Conservation (phyloP, 2,797 vertebrate genomes). For the Loris lydekkerianus region DNA sequence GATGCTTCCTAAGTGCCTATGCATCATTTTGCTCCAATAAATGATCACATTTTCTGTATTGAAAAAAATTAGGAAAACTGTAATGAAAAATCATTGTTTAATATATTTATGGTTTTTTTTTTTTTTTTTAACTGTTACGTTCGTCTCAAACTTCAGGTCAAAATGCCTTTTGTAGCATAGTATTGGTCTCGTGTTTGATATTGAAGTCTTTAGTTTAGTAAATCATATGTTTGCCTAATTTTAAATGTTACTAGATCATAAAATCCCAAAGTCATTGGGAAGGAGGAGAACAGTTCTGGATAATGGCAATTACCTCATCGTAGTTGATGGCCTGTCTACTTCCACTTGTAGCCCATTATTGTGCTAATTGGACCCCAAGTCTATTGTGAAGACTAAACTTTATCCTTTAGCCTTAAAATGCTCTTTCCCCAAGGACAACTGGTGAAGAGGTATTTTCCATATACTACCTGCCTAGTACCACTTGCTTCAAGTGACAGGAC, state of each 20-base stretch:
- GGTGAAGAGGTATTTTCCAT: not conserved
- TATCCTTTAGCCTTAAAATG: not conserved
- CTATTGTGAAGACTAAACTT: not conserved
- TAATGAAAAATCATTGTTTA: not conserved
- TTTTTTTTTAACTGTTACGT: not conserved
- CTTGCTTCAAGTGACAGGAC: constrained; percentile 62
- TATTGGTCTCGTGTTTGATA: not conserved
- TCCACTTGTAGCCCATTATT: not conserved
- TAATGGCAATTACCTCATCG: not conserved
- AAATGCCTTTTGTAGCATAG: not conserved
- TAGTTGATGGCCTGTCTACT: not conserved
- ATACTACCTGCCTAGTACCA: constrained; percentile 35
- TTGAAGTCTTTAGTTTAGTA: not conserved
- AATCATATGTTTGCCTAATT: not conserved
- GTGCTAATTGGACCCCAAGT: not conserved
- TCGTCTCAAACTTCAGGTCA: not conserved
- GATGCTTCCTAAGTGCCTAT: not conserved
- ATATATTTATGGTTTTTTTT: not conserved
- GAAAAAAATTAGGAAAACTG: not conserved
- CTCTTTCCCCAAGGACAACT: not conserved
- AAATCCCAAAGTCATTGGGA: not conserved
- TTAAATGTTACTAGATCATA: not conserved
- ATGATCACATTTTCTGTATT: not conserved
- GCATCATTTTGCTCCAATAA: not conserved
- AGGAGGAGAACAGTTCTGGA: not conserved